A percentile compares a stretch with the other conserved stretches of the same genome.
Evolutionary conservation across 2,113 vertebrate genomes (phyloP).

Genomic region (Helogale parvula): DNA sequence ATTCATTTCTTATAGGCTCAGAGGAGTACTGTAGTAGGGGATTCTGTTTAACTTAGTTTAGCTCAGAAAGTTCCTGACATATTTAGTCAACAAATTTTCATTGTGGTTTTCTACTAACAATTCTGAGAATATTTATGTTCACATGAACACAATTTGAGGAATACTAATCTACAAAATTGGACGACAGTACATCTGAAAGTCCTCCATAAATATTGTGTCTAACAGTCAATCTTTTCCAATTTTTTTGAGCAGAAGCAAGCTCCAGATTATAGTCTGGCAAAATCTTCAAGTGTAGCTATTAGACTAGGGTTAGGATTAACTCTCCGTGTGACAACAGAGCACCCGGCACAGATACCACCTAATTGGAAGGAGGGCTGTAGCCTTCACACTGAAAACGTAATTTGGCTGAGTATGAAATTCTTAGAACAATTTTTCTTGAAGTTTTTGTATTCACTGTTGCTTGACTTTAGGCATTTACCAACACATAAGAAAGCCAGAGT

Average conservation of each 20-base stretch:
- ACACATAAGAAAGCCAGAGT: not conserved
- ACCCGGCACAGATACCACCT: not conserved
- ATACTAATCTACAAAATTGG: not conserved
- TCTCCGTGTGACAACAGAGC: not conserved
- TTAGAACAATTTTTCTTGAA: not conserved
- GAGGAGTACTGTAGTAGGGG: not conserved
- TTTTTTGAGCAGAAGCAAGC: not conserved
- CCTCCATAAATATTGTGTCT: not conserved
- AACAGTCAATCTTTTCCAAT: slow-evolving; percentile 10
- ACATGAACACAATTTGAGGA: not conserved
- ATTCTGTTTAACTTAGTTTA: not conserved
- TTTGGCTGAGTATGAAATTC: not conserved
- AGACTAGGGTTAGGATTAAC: not conserved
- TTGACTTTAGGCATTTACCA: not conserved
- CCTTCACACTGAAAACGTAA: not conserved
- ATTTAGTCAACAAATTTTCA: not conserved
- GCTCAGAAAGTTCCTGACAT: not conserved
- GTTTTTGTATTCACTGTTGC: not conserved
- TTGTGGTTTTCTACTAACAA: not conserved
- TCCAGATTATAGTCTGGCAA: not conserved
- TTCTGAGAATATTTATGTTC: not conserved
- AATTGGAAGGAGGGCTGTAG: not conserved
- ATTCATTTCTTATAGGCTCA: not conserved
- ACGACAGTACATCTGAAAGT: not conserved
- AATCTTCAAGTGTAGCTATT: not conserved